Percentiles rank a stretch among this genome's conserved stretches.
These are phyloP conservation scores for Teleiodes luculella DNA, from an alignment of 2,888 invertebrate genomes.

Conservation along the genomic window DNA sequence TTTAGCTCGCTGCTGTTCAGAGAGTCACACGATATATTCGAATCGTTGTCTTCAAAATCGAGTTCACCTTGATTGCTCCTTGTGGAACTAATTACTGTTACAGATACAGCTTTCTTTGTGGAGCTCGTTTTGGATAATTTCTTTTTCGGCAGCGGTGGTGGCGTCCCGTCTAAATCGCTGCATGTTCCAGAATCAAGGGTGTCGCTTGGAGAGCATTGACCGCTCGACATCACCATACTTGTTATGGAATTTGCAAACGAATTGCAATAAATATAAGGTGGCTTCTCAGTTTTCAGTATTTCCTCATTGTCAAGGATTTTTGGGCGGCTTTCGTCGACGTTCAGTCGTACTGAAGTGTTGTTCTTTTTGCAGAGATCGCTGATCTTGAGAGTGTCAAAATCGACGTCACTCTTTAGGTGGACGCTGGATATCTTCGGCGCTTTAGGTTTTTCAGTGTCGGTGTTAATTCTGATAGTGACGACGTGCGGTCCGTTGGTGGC, in stretches of 20 bases:
- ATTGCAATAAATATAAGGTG: slow-evolving; percentile 81
- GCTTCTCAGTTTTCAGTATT: slow-evolving; percentile 61
- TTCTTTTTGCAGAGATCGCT: slow-evolving; percentile 63
- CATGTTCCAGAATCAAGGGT: slow-evolving; percentile 91
- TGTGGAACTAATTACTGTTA: slow-evolving; percentile 76
- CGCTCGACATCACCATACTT: slow-evolving; percentile 84
- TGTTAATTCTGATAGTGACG: slow-evolving; percentile 85
- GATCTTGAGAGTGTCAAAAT: slow-evolving; percentile 61
- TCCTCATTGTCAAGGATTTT: slow-evolving; percentile 76
- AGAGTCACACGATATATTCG: slow-evolving; percentile 90
- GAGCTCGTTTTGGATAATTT: slow-evolving; percentile 75
- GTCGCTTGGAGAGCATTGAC: slow-evolving; percentile 90
- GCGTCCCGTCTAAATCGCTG: slow-evolving; percentile 88
- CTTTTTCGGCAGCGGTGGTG: slow-evolving; percentile 84
- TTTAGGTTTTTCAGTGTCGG: slow-evolving; percentile 74
- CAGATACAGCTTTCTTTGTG: slow-evolving; percentile 74
- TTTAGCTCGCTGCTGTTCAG: slow-evolving; percentile 85
- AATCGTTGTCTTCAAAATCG: slow-evolving; percentile 86
- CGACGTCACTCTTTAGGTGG: slow-evolving; percentile 69
- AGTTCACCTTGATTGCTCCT: slow-evolving; percentile 81
- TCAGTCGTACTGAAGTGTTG: slow-evolving; percentile 80
- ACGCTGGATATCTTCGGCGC: slow-evolving; percentile 72
- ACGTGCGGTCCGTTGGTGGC: slow-evolving; percentile 78
- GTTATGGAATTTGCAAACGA: slow-evolving; percentile 75
- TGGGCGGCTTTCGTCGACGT: slow-evolving; percentile 68